Evolutionary conservation across 1,140 invertebrate genomes (phyloP), one percentile per base, ranked within the genome.

Genomic region (Euwallacea similis): DNA sequence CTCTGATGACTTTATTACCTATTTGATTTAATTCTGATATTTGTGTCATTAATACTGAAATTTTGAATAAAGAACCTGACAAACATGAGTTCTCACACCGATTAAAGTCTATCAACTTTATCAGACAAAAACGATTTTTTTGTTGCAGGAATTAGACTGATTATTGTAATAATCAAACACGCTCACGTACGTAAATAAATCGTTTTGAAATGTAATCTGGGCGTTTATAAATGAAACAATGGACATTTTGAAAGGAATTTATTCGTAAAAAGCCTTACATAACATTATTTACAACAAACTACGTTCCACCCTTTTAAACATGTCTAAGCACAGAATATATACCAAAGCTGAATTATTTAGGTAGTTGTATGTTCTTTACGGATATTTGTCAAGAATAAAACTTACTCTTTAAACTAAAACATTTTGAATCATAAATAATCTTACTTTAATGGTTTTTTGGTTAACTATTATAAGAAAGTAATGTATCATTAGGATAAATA

Each of bases 251-350:
- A 72, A 72, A 72, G 71, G 53, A 79, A 78, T 80, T 79, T 81
- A 79, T 80, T 81, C 75, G 78, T 78, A 80, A 80, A 81, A 81
- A 81, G 79, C 79, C 79, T 81, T 79, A 80, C 77, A 80, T 81
- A 80, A 76, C 76, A 76, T 79, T 79, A 81, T 81, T 76, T 81
- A 81, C 79, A 81, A 76, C 76, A 77, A 76, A 75, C 74, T 75
- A 75, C 69, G 73, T 66, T 72, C 65, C 74, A 71, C 62, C 56
- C 61, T 67, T 74, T 74, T 54, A 68, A 74, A 74, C 75, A 69
- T 71, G 72, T 70, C 74, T 75, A 77, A 76, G 71, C 74, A 76
- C 70, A 58, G 66, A 75, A 63, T 63, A 71, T 66, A 46, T 50
- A 67, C 62, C 46, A 68, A 71, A 71, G 42, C 64, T n/a, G 41